Base-by-base conservation (phyloP, 2,888 invertebrate species). In the Parnassius orleans region DNA sequence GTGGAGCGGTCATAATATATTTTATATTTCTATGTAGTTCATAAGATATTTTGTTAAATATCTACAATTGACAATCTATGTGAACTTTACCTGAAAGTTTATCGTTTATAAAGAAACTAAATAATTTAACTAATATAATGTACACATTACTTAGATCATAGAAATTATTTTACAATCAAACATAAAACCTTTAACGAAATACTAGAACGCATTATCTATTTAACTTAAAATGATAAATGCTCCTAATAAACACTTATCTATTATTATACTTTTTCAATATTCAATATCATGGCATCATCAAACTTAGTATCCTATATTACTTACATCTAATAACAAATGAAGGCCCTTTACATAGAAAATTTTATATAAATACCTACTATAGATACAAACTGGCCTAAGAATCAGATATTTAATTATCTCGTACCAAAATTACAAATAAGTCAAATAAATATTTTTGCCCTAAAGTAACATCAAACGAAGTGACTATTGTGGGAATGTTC, bases 131-230 rank as follows among this genome's bases (percentile, higher is more conserved):
- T 61, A 62, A 46, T 41, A 64, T 65, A 65, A 66, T 70, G 67
- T 65, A 61, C 59, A 65, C 59, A 57, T 56, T 53, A 60, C 58
- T 53, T 63, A 57, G 69, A 67, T 66, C 42, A 63, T 62, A 63
- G 65, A 55, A 66, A 48, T 48, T 56, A 58, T 61, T 53, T 62
- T 65, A 72, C 63, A 67, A 48, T 68, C 57, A 61, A 66, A 68
- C 66, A 67, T 53, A 57, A 69, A 61, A 69, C 64, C 65, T 65
- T 72, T 66, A 87, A 89, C 86, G 85, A 89, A 87, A 86, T 89
- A 89, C 89, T 90, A 89, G 84, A 90, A 89, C 89, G 88, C 87
- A 90, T 88, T 87, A 72, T 48, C 73, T 60, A 78, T 83, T 78
- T 62, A 67, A 72, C 71, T 71, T 65, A 68, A 68, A 72, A 69